A percentile compares a stretch with the other conserved stretches of the same genome.
phyloP scores from a whole-genome alignment of 2,888 invertebrate genomes.

The Hipparchia sbordonii region DNA sequence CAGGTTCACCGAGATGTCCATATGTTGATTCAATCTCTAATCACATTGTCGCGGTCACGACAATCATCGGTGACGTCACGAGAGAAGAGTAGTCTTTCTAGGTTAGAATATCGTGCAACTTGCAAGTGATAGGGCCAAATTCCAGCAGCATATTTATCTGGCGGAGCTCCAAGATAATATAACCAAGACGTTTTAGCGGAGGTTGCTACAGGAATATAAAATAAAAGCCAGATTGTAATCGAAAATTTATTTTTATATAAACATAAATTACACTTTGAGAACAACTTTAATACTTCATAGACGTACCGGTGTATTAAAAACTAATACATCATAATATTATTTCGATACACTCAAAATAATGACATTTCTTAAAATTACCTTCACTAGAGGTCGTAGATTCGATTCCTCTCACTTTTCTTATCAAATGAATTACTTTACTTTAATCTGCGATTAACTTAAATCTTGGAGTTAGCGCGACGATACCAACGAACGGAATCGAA shows the following conservation, averaged over 20 bases:
- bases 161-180: too few species aligned
- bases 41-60: too few species aligned
- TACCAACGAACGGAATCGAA: background rate
- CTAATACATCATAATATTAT: background rate
- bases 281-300: constrained; percentile 18
- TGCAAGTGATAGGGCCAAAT: too few species aligned
- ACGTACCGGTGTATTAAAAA: constrained; percentile 2
- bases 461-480: background rate
- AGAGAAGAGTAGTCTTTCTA: too few species aligned
- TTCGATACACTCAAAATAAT: background rate
- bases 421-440: background rate
- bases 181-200: too few species aligned
- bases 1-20: too few species aligned
- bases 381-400: constrained; percentile 1
- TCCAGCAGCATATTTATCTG: too few species aligned
- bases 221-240: background rate
- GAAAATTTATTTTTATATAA: constrained; percentile 4
- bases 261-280: constrained; percentile 21
- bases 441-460: background rate
- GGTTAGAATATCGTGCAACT: too few species aligned
- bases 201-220: background rate
- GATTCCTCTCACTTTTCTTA: background rate
- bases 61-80: too few species aligned
- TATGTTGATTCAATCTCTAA: too few species aligned
- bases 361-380: background rate